Percentiles rank a stretch among this genome's conserved stretches.
Conservation (phyloP, 2,113 vertebrate genomes). For the Dicerorhinus sumatrensis region DNA sequence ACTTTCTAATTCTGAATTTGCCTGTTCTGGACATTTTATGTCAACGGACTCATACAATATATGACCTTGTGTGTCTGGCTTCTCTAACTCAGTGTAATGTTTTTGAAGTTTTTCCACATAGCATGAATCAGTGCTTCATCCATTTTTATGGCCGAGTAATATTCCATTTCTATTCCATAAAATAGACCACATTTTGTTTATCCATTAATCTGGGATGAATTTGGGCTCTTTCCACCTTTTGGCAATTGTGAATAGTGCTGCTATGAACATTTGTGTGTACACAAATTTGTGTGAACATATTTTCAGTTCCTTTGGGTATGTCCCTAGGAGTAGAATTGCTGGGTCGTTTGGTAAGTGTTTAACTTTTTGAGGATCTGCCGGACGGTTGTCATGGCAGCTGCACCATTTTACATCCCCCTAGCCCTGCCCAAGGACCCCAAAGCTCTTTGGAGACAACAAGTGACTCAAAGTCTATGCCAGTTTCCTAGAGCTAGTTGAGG, state of each 20-base stretch:
- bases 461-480: background rate
- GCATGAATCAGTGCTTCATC: background rate
- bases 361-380: background rate
- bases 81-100: background rate
- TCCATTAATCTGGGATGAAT: background rate
- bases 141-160: background rate
- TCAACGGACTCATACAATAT: background rate
- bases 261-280: background rate
- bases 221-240: background rate
- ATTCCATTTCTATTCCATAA: background rate
- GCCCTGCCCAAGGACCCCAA: background rate
- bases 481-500: background rate
- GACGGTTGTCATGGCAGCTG: background rate
- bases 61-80: background rate
- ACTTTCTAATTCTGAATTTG: background rate
- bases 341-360: background rate
- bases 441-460: background rate
- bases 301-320: background rate
- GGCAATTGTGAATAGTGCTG: background rate
- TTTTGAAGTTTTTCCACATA: background rate
- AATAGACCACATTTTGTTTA: background rate
- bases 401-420: accelerated
- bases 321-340: background rate
- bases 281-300: background rate
- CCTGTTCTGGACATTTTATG: background rate